Base-by-base conservation (phyloP, 2,113 vertebrate genomes). In the Myotis brandtii region DNA sequence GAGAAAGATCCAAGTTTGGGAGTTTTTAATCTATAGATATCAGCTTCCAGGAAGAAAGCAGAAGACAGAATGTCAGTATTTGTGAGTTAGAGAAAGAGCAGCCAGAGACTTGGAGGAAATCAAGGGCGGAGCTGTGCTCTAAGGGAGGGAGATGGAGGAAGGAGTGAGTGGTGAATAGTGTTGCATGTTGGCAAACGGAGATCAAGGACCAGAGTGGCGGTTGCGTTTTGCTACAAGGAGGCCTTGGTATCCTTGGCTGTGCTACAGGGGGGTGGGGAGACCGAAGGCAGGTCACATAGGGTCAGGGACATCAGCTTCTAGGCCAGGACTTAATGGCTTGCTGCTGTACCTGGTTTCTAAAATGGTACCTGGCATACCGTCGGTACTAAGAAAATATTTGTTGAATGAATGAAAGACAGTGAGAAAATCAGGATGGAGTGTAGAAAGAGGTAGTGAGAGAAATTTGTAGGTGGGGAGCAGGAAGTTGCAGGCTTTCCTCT, bases 401-500 rank as follows among this genome's bases (percentile, higher is more conserved):
- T 64, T 9, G 56, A 84, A 23, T 13, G 48, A 79, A 59, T 67
- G 48, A 46, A 46, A 46, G 46, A 75, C 85, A 48, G 69, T 66
- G 89, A 93, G 69, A 59, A 89, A 54, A 70, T 46, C 9, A 9
- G 48, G 64, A 66, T 56, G 34, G 69, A 54, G 62, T 91, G 48
- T 91, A 75, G 91, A 93, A 85, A 88, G 91, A 89, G 43, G 27
- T 25, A 23, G 89, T 12, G 43, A 89, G 66, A 93, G 75, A 70
- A 25, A 25, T 32, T 7, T 80, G 25, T 37, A 69, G 92, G 59
- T 81, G 37, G 90, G 95, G 83, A 94, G 84, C 92, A 94, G 93
- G 73, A 91, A 76, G 83, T 82, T 93, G 56, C 69, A 87, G 87
- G 84, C 81, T 93, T 95, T 96, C 84, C 92, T 93, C 66, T 95